A percentile compares a stretch with the other conserved stretches of the same genome.
These are phyloP conservation scores for Lamproptera curius DNA, from an alignment of 2,888 invertebrate species.

Conservation along the genomic window DNA sequence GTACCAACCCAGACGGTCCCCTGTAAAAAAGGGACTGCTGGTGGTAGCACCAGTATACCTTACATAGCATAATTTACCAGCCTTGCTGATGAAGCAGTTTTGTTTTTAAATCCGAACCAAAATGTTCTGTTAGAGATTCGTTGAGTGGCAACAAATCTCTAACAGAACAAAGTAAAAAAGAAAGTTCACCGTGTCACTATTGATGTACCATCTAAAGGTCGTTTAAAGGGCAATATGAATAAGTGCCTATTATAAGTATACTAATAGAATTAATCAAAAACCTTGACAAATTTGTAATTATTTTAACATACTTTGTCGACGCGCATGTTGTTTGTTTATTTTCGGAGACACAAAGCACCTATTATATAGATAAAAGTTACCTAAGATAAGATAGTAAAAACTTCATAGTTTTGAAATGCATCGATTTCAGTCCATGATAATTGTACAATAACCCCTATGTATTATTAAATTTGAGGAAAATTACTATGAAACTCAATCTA, in stretches of 20 bases:
- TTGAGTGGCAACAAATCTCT: background rate
- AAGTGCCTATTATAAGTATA: background rate
- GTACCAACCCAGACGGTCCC: no score
- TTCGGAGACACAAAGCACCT: background rate
- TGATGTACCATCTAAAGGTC: conserved; percentile 10
- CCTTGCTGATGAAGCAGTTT: no score
- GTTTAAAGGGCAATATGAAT: conserved; percentile 13
- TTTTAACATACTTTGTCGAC: no score
- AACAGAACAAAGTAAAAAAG: conserved; percentile 13
- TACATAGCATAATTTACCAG: no score
- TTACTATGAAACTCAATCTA: no score
- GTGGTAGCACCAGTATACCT: no score
- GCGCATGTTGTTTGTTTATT: background rate
- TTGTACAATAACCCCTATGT: background rate
- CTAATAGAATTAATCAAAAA: no score
- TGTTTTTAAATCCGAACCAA: no score
- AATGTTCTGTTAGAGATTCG: background rate
- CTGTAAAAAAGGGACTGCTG: no score
- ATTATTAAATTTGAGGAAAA: no score
- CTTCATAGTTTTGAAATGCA: background rate
- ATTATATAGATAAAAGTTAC: background rate
- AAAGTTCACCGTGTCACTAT: conserved; percentile 20
- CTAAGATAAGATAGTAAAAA: background rate
- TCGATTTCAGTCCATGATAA: background rate
- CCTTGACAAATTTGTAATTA: no score